A percentile compares a stretch with the other conserved stretches of the same genome.
These are phyloP conservation scores for Laspeyria flexula DNA, from an alignment of 2,888 invertebrate genomes.

Conservation along the genomic window DNA sequence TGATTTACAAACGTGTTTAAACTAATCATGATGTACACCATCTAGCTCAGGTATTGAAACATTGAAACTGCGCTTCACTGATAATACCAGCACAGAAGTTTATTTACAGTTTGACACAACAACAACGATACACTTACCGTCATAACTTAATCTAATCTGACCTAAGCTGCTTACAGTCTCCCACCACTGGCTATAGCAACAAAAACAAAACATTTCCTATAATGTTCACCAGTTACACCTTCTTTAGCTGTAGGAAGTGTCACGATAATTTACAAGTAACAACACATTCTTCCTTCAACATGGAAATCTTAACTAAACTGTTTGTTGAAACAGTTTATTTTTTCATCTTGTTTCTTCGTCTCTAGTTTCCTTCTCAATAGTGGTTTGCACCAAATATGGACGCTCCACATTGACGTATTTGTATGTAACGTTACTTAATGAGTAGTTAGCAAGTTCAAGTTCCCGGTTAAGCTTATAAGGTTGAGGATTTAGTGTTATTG, in stretches of 20 bases:
- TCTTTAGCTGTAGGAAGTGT: not conserved
- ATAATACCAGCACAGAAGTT: too few relatives aligned
- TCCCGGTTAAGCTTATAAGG: constrained; percentile 34
- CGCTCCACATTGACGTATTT: constrained; percentile 53
- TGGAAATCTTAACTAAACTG: constrained; percentile 20
- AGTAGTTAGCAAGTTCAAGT: constrained; percentile 44
- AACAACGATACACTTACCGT: too few relatives aligned
- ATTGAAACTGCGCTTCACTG: too few relatives aligned
- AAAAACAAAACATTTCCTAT: too few relatives aligned
- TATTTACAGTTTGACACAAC: too few relatives aligned
- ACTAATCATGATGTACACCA: too few relatives aligned
- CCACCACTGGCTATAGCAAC: too few relatives aligned
- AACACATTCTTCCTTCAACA: constrained; percentile 3
- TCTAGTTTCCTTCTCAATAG: constrained; percentile 24
- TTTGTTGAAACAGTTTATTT: constrained; percentile 18
- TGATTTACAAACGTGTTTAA: too few relatives aligned
- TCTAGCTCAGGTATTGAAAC: too few relatives aligned
- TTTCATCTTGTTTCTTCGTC: constrained; percentile 19
- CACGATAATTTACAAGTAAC: not conserved
- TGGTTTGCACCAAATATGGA: constrained; percentile 38
- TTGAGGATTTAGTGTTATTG: constrained; percentile 32
- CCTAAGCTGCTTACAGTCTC: too few relatives aligned
- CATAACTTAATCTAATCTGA: too few relatives aligned
- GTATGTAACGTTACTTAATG: constrained; percentile 64
- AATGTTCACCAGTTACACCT: not conserved